phyloP scores from a whole-genome alignment of 2,113 vertebrate genomes.

The Gymnarchus niloticus region DNA sequence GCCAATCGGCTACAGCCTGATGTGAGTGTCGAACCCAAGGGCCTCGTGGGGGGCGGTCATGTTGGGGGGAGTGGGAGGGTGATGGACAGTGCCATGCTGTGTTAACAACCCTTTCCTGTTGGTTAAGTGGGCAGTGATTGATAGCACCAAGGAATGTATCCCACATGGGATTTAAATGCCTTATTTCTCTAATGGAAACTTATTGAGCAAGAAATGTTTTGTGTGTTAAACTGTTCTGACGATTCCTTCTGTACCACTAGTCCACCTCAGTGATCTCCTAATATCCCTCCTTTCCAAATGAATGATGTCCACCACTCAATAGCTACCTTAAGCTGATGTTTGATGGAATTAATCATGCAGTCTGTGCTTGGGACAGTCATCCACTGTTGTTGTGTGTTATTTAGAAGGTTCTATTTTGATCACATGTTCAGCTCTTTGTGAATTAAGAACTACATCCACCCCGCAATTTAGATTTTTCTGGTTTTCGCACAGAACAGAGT shows the following conservation, averaged over 20 bases:
- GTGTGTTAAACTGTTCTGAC: background rate
- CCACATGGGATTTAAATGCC: background rate
- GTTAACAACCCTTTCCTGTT: background rate
- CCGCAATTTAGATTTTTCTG: no score
- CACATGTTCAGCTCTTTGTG: no score
- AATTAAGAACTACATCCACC: no score
- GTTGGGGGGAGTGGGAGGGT: background rate
- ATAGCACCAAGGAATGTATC: background rate
- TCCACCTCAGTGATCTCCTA: background rate
- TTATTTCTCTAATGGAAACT: background rate
- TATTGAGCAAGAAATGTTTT: background rate
- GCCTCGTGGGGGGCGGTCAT: background rate
- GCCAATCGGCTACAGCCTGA: constrained; percentile 89
- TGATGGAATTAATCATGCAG: background rate
- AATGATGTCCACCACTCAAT: constrained; percentile 23
- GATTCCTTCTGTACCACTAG: background rate
- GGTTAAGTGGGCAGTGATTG: constrained; percentile 1
- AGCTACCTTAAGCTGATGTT: constrained; percentile 9
- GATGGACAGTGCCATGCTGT: background rate
- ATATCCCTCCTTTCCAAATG: background rate
- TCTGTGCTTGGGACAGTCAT: background rate
- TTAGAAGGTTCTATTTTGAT: no score
- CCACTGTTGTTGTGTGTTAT: no score
- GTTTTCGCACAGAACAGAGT: no score
- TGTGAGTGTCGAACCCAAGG: constrained; percentile 59